phyloP scores from a whole-genome alignment of 2,888 invertebrate species.

The Chironomus riparius region DNA sequence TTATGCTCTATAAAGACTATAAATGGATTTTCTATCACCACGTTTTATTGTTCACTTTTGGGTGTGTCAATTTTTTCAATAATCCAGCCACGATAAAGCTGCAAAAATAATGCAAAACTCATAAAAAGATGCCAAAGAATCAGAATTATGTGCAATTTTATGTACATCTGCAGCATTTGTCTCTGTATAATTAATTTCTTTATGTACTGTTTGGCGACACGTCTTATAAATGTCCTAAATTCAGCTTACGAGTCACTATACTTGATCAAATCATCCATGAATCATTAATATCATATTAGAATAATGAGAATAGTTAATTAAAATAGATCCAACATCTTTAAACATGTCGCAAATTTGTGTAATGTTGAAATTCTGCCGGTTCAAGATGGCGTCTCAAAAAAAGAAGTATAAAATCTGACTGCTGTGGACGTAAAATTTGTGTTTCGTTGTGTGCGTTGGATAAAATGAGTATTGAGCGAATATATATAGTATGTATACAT shows the following conservation, averaged over 20 bases:
- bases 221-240: background rate
- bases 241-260: background rate
- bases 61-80: slow-evolving; percentile 3
- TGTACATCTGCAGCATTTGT: background rate
- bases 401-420: background rate
- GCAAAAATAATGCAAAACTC: background rate
- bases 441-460: slow-evolving; percentile 16
- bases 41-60: slow-evolving; percentile 1
- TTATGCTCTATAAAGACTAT: background rate
- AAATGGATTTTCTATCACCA: slow-evolving; percentile 3
- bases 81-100: background rate
- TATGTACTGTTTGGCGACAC: background rate
- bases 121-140: background rate
- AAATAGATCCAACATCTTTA: background rate
- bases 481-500: background rate
- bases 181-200: slow-evolving; percentile 5
- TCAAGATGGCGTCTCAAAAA: slow-evolving; percentile 18
- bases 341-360: background rate
- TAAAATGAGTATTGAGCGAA: slow-evolving; percentile 6
- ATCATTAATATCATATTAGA: background rate
- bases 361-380: slow-evolving; percentile 14
- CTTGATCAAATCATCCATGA: background rate
- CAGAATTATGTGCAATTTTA: no score
- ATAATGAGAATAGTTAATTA: background rate
- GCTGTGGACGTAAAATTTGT: background rate